Conservation (phyloP, 2,888 invertebrate genomes). For the Endotricha flammealis region DNA sequence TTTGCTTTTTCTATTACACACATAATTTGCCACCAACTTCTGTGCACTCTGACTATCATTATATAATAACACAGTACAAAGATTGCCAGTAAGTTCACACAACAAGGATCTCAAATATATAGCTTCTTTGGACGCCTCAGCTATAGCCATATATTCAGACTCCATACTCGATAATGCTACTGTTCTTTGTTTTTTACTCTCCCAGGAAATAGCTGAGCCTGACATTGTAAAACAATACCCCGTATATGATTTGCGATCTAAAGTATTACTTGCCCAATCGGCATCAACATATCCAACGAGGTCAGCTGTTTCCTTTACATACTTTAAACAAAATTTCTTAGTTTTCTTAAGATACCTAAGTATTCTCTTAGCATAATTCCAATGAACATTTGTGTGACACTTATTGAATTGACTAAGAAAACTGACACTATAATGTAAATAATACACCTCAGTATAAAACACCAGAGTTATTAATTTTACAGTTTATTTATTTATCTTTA, state of each 20-base stretch:
- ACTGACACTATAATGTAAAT: no score
- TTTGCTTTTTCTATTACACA: constrained; percentile 9
- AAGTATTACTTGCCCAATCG: constrained; percentile 17
- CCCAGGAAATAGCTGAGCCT: constrained; percentile 26
- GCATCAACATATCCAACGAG: constrained; percentile 19
- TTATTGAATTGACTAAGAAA: no score
- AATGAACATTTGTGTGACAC: constrained; percentile 17
- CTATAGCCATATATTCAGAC: constrained; percentile 13
- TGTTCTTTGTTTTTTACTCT: no score
- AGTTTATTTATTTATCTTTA: no score
- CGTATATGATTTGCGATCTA: constrained; percentile 45
- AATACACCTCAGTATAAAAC: no score
- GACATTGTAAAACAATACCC: constrained; percentile 28
- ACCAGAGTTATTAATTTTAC: no score
- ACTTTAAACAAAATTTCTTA: constrained; percentile 19
- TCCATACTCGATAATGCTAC: no score
- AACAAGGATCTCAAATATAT: constrained; percentile 11
- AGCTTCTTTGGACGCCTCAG: constrained; percentile 14
- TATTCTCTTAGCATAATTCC: no score
- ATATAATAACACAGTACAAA: not conserved
- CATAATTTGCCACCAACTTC: constrained; percentile 10
- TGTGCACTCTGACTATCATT: no score
- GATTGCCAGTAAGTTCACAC: constrained; percentile 5
- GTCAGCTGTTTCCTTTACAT: not conserved
- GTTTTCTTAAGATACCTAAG: constrained; percentile 19